A percentile compares a stretch with the other conserved stretches of the same genome.
phyloP scores from a whole-genome alignment of 2,113 vertebrate species.

The Hiodon alosoides region DNA sequence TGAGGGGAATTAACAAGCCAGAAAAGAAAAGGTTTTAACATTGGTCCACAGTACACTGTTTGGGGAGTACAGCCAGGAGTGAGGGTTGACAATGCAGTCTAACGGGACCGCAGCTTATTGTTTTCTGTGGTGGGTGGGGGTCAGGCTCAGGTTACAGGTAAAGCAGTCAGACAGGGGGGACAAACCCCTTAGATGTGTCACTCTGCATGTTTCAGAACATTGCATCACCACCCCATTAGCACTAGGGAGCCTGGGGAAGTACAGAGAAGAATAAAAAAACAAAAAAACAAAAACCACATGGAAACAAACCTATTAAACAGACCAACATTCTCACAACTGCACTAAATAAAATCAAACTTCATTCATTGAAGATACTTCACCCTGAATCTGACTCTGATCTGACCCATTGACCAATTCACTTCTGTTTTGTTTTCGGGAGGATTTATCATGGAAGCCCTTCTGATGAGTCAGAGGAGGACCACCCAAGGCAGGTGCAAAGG shows the following conservation, averaged over 20 bases:
- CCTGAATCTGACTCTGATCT: not conserved
- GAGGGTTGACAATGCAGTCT: not conserved
- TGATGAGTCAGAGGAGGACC: not conserved
- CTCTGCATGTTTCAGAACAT: constrained; percentile 6
- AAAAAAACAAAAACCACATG: not conserved
- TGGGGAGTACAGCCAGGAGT: not conserved
- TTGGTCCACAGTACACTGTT: not conserved
- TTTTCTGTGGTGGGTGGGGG: not conserved
- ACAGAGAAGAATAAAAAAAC: too few species aligned
- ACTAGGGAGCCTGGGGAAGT: not conserved
- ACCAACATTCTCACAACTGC: not conserved
- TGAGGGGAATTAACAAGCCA: not conserved
- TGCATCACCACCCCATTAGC: constrained; percentile 8
- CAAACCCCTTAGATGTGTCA: constrained; percentile 1
- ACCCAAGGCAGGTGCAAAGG: not conserved
- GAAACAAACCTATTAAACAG: not conserved
- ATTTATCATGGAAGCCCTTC: not conserved
- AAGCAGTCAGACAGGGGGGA: not conserved
- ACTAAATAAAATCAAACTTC: not conserved
- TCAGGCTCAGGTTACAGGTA: constrained; percentile 13
- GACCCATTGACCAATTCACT: not conserved
- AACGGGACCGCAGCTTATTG: not conserved
- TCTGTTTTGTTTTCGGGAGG: not conserved
- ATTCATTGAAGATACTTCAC: not conserved
- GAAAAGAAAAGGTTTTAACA: not conserved